Evolutionary conservation across 1,140 invertebrate genomes (phyloP).

Genomic region (Bombyx mandarina): DNA sequence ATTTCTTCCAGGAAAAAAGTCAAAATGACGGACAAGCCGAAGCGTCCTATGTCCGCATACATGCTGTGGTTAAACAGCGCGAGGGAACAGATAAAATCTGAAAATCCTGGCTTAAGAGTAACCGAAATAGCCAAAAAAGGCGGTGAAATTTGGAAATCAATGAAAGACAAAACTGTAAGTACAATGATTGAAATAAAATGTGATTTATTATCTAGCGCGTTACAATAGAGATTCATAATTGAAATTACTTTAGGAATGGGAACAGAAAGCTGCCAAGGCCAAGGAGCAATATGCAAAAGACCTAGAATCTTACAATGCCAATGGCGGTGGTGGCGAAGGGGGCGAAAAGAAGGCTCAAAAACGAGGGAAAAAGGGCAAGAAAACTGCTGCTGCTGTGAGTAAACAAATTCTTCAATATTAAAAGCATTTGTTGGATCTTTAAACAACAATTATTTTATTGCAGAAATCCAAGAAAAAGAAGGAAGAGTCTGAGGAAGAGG

Average conservation of each 20-base stretch:
- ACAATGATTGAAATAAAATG: constrained; percentile 11
- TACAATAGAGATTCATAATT: constrained; percentile 9
- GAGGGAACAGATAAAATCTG: constrained; percentile 84
- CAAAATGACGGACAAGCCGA: constrained; percentile 88
- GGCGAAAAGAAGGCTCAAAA: constrained; percentile 66
- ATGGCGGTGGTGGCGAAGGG: constrained; percentile 73
- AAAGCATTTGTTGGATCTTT: background rate
- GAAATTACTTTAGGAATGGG: constrained; percentile 81
- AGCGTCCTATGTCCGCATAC: constrained; percentile 87
- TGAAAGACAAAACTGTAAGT: constrained; percentile 85
- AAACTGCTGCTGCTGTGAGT: constrained; percentile 63
- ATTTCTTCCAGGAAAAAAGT: constrained; percentile 63
- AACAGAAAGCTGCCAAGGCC: constrained; percentile 84
- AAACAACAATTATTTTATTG: constrained; percentile 6
- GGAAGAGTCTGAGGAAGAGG: constrained; percentile 69
- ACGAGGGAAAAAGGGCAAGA: constrained; percentile 71
- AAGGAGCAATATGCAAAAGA: constrained; percentile 90
- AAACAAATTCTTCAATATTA: constrained; percentile 5
- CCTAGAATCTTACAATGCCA: constrained; percentile 89
- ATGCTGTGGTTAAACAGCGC: constrained; percentile 91
- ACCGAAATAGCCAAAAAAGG: constrained; percentile 90
- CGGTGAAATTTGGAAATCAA: constrained; percentile 87
- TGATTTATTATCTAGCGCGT: background rate
- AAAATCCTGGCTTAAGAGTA: constrained; percentile 84
- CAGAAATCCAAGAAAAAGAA: constrained; percentile 72